Base-by-base conservation (phyloP, 2,113 vertebrate species). In the Myodes glareolus region DNA sequence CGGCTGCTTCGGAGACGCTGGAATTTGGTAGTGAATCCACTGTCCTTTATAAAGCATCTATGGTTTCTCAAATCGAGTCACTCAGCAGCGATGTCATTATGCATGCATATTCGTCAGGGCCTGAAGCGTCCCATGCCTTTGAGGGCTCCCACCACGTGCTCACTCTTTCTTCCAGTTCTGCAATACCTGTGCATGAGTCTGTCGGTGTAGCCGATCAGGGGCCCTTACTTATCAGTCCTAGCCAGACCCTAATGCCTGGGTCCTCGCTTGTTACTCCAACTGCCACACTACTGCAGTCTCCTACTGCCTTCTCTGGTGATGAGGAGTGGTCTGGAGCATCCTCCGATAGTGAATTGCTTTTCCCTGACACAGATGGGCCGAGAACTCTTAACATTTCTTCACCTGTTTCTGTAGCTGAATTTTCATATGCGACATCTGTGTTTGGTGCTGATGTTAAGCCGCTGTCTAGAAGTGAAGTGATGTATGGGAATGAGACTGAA, bases 1-100 rank as follows among this genome's bases (percentile, higher is more conserved):
- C 98, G 93, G 98, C 98, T 98, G 98, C 99, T 98, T 99, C 99
- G 91, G 98, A 99, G 98, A 99, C 99, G 45, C 76, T 98, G 98
- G 98, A 98, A 98, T 98, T 98, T 97, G 98, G 97, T 98, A 97
- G 98, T 98, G 95, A 97, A 92, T 93, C 96, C 90, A 86, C 94
- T 91, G 94, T 96, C 95, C 96, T 97, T 91, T 98, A 98, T 98
- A 98, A 98, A 98, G 98, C 98, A 94, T 97, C 96, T 80, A 80
- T 98, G 93, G 96, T 98, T 98, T 98, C 98, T 98, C 98, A 97
- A 98, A 98, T 97, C 88, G 98, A 99, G 98, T 96, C 98, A 96
- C 97, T 98, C 98, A 98, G 98, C 97, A 98, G 98, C 98, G 98
- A 98, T 98, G 97, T 98, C 97, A 93, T 98, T 98, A 98, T 99